Conservation (phyloP, 2,797 vertebrate genomes). For the Siniperca undulata region DNA sequence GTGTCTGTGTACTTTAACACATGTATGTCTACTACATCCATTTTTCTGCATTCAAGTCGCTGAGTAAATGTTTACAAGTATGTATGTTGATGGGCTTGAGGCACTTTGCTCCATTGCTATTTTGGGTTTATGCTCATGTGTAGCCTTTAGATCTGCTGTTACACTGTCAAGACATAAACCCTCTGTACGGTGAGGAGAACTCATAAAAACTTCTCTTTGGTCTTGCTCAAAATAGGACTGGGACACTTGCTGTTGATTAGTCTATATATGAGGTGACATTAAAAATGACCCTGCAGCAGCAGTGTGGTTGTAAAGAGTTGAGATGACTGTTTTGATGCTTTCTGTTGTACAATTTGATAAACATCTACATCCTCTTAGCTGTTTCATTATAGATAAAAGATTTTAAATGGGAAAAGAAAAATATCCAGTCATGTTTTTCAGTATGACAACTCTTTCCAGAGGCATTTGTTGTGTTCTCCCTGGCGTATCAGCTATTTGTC, state of each 20-base stretch:
- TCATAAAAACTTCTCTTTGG: constrained; percentile 42
- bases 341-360: neutral
- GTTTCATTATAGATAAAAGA: neutral
- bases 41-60: neutral
- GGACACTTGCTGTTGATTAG: constrained; percentile 48
- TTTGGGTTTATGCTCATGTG: constrained; percentile 22
- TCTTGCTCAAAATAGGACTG: constrained; percentile 57
- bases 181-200: constrained; percentile 28
- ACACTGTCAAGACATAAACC: constrained; percentile 27
- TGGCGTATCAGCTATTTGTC: neutral
- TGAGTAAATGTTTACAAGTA: constrained; percentile 5
- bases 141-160: constrained; percentile 25
- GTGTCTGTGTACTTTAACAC: constrained; percentile 1
- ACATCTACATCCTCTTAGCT: neutral
- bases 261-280: constrained; percentile 64
- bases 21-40: neutral
- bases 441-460: neutral
- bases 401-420: neutral
- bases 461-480: neutral
- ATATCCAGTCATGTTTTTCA: neutral
- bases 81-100: neutral
- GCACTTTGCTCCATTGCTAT: constrained; percentile 4
- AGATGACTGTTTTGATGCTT: neutral
- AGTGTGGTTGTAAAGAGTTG: constrained; percentile 19
- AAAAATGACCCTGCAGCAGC: constrained; percentile 32